Conservation (phyloP, 2,113 vertebrate species). For the Andinoacara biseriatus region DNA sequence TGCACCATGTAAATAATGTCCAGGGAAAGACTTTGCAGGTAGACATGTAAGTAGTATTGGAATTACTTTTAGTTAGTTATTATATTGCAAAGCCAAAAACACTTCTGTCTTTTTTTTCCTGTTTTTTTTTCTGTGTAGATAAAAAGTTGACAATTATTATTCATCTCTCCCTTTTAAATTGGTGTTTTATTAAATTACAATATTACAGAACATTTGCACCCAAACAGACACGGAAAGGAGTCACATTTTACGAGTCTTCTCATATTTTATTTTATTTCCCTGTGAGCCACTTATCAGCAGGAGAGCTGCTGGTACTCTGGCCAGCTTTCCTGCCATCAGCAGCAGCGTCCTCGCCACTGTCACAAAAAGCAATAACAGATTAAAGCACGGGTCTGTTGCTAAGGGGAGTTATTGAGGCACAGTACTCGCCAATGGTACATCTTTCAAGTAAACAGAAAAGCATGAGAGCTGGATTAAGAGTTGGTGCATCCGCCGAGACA, state of each 20-base stretch:
- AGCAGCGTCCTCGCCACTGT: not conserved
- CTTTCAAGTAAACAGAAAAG: conserved; percentile 14
- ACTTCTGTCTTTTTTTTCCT: conserved; percentile 9
- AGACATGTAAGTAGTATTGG: not conserved
- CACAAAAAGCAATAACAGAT: conserved; percentile 18
- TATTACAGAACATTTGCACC: not conserved
- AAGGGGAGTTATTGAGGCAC: conserved; percentile 7
- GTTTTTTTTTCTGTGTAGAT: not conserved
- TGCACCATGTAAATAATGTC: conserved; percentile 29
- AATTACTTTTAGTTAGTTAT: conserved; percentile 11
- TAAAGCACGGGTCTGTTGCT: conserved; percentile 6
- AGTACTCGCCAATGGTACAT: not conserved
- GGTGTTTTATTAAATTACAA: not conserved
- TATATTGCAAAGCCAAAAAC: conserved; percentile 12
- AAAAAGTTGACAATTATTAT: conserved; percentile 11
- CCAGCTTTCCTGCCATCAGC: conserved; percentile 11
- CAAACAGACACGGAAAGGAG: not conserved
- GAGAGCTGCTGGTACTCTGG: conserved; percentile 5
- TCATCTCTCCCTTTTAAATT: not conserved
- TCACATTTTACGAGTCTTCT: conserved; percentile 2
- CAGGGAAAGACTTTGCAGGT: conserved; percentile 12
- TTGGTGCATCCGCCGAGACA: not conserved
- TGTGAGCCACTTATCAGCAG: conserved; percentile 8
- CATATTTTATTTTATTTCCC: not conserved
- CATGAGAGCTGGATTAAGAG: conserved; percentile 13